Evolutionary conservation across 2,797 vertebrate genomes (phyloP), one percentile per base, ranked within the genome.

Genomic region (Morelia viridis): DNA sequence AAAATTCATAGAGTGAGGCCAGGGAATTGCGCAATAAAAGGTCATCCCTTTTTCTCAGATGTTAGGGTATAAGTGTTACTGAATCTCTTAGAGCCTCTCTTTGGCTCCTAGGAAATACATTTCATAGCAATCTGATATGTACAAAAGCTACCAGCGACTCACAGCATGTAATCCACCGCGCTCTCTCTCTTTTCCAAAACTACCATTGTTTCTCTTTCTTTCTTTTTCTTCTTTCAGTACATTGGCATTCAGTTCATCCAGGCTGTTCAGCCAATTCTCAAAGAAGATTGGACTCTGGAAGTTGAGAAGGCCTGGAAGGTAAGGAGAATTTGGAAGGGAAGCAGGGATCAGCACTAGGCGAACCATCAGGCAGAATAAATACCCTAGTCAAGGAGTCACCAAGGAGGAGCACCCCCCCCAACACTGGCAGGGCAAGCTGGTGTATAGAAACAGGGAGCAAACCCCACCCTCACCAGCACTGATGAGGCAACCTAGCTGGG

Each of bases 231-330:
- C 50, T 28, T 17, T 19, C 93, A 96, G 95, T 94, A 96, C 15
- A 68, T 96, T 7, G 95, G 94, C 1, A 24, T 31, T 7, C 95
- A 96, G 60, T 96, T 96, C 91, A 94, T 96, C 86, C 90, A 41
- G 6, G 95, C 95, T 1, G 92, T 95, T 65, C 92, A 85, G 53
- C 95, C 96, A 11, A 93, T 96, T n/a, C 90, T 96, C 15, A 94
- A 96, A 89, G 94, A 96, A 4, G 91, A 57, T 4, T 96, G 94
- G 96, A 96, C 92, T 28, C 53, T 91, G 3, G 95, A 95, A 1
- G 71, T 96, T 57, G 94, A 96, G 68, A 87, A 94, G 3, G 96
- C 94, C 1, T 96, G 95, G 96, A 68, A 96, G 94, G 96, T 96
- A 93, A 95, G 95, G 4, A 46, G 17, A 9, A 0, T 31, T 84